These are phyloP conservation scores for Drosophila kanapiae DNA, from an alignment of 1,140 invertebrate species.

Conservation along the genomic window DNA sequence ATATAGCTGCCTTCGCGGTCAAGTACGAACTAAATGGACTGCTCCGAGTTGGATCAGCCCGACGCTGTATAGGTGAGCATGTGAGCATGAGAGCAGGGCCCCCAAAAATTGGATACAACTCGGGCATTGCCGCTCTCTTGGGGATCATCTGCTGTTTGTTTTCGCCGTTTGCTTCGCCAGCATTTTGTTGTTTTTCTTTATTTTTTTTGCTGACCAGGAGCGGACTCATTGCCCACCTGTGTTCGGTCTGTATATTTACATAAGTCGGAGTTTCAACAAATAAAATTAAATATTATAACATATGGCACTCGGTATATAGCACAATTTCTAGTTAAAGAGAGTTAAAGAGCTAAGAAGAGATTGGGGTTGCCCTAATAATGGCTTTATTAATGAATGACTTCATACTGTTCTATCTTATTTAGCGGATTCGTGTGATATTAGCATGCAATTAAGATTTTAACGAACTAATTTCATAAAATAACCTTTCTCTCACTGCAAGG, in stretches of 20 bases:
- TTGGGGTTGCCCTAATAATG: too few species aligned
- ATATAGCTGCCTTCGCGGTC: neutral
- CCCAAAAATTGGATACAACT: conserved; percentile 5
- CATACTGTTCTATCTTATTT: conserved; percentile 2
- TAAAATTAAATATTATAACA: conserved; percentile 37
- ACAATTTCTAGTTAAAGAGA: neutral
- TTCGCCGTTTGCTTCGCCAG: conserved; percentile 39
- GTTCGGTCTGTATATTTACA: neutral
- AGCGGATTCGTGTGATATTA: neutral
- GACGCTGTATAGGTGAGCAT: conserved; percentile 27
- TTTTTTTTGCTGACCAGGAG: conserved; percentile 17
- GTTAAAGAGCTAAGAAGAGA: neutral
- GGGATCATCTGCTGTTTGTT: conserved; percentile 60
- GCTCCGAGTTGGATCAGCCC: conserved; percentile 29
- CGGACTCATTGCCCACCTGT: conserved; percentile 22
- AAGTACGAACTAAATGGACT: conserved; percentile 38
- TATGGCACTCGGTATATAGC: conserved; percentile 17
- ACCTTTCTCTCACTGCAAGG: neutral
- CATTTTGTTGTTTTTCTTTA: conserved; percentile 3
- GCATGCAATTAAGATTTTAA: neutral
- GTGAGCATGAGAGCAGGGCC: conserved; percentile 1
- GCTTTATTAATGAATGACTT: neutral
- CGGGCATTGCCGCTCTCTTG: conserved; percentile 20
- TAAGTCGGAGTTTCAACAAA: neutral
- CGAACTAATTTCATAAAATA: neutral